Evolutionary conservation across 2,113 vertebrate genomes (phyloP), one percentile per base, ranked within the genome.

Genomic region (Polypterus senegalus): DNA sequence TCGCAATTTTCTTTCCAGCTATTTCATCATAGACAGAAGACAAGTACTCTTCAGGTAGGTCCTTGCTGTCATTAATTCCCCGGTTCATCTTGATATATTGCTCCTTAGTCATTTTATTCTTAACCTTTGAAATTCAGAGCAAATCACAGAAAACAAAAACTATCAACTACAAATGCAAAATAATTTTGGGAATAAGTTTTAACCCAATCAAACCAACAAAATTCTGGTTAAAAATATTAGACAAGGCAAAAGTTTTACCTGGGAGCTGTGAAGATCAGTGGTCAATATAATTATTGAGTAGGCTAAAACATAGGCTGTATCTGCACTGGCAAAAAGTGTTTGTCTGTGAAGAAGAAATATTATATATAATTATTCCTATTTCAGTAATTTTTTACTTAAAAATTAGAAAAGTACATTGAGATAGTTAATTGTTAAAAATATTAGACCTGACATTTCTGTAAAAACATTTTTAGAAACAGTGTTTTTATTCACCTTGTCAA

Each of bases 11-110:
- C 79, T 98, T 98, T 63, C 93, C 95, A 67, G 92, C 94, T 55
- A 98, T 97, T 79, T 98, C 91, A 57, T 98, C 89, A 11, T 94
- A 97, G 59, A 98, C 96, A 55, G 91, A 87, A 4, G 93, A 97
- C 49, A 98, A 83, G 71, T 98, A 97, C 43, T 97, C 96, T 54
- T 94, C 93, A 1, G 96, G 96, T 7, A 97, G 79, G 72, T 98
- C 94, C 80, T 98, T 97, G 64, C 93, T 97, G 72, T 97, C 96
- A 9, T 98, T 97, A 65, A 98, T 98, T 2, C 96, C 96, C 3
- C 93, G 85, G 75, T 97, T 98, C 96, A 98, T 98, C 82, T 98
- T 98, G 72, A 97, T 98, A 79, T 97, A 98, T 69, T 98, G 94
- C 55, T 98, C 94, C 79, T 97, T 98, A 2, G 94, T 98, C 96